These are phyloP conservation scores for Philaethria dido DNA, from an alignment of 2,888 invertebrate genomes.

Conservation along the genomic window DNA sequence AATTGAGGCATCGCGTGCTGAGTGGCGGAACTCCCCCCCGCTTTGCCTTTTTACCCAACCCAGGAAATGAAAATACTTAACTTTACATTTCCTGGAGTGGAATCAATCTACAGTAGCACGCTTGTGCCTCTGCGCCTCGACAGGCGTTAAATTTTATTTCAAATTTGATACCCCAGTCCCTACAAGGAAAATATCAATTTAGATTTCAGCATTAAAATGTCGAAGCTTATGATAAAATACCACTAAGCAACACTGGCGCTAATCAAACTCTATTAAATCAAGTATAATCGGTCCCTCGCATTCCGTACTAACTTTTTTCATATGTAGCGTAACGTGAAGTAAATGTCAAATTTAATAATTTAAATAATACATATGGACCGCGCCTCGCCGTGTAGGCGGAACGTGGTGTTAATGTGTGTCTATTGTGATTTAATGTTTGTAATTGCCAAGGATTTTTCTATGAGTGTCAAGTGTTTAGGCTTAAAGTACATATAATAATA, in stretches of 20 bases:
- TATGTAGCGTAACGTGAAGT: conserved; percentile 27
- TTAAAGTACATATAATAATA: neutral
- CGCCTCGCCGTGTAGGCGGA: conserved; percentile 31
- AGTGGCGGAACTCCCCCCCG: too few species aligned
- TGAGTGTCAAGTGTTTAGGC: neutral
- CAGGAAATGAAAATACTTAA: too few species aligned
- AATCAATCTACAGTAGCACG: too few species aligned
- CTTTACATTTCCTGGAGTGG: too few species aligned
- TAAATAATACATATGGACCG: conserved; percentile 29
- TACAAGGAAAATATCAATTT: neutral
- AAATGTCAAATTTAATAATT: conserved; percentile 41
- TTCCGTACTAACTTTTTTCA: conserved; percentile 31
- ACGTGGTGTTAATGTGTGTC: conserved; percentile 28
- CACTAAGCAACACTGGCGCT: conserved; percentile 6
- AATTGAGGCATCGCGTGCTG: too few species aligned
- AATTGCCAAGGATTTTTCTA: conserved; percentile 36
- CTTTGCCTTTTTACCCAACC: too few species aligned
- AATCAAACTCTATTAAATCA: conserved; percentile 7
- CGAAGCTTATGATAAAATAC: conserved; percentile 5
- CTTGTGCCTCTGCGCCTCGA: too few species aligned
- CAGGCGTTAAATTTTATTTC: neutral
- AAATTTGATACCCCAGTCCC: neutral
- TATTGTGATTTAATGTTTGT: conserved; percentile 34
- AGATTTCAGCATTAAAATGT: neutral
- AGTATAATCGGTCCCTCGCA: conserved; percentile 13